Evolutionary conservation across 1,140 invertebrate species (phyloP).

Genomic region (Dendrolimus kikuchii): DNA sequence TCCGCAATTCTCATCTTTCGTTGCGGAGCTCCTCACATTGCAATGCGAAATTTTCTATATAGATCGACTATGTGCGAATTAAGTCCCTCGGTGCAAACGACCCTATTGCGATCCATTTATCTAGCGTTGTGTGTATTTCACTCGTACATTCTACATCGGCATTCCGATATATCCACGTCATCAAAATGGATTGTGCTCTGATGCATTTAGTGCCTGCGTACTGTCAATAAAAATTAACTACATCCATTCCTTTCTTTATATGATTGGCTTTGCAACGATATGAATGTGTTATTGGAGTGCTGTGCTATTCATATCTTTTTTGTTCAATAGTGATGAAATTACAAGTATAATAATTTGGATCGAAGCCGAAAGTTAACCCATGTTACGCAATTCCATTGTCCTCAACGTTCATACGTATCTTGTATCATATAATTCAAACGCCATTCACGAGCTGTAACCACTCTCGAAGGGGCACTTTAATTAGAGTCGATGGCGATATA

Average conservation of each 20-base stretch:
- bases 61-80: conserved; percentile 1
- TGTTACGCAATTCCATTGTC: conserved; percentile 49
- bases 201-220: conserved; percentile 21
- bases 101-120: conserved; percentile 34
- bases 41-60: conserved; percentile 20
- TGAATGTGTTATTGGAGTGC: too few relatives aligned
- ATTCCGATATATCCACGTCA: conserved; percentile 55
- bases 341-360: conserved; percentile 23
- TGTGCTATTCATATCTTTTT: not conserved
- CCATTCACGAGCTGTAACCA: conserved; percentile 18
- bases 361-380: conserved; percentile 31
- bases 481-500: conserved; percentile 44
- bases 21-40: conserved; percentile 27
- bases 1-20: conserved; percentile 27
- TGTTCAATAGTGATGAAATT: conserved; percentile 7
- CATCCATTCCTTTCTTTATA: conserved; percentile 22
- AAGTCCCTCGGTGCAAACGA: not conserved
- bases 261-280: not conserved
- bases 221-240: conserved; percentile 14
- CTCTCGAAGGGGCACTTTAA: conserved; percentile 33
- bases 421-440: conserved; percentile 29
- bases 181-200: conserved; percentile 33
- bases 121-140: conserved; percentile 27
- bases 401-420: conserved; percentile 7
- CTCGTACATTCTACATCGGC: conserved; percentile 48